Evolutionary conservation across 2,113 vertebrate genomes (phyloP), one percentile per base, ranked within the genome.

Genomic region (Pyrgilauda ruficollis): DNA sequence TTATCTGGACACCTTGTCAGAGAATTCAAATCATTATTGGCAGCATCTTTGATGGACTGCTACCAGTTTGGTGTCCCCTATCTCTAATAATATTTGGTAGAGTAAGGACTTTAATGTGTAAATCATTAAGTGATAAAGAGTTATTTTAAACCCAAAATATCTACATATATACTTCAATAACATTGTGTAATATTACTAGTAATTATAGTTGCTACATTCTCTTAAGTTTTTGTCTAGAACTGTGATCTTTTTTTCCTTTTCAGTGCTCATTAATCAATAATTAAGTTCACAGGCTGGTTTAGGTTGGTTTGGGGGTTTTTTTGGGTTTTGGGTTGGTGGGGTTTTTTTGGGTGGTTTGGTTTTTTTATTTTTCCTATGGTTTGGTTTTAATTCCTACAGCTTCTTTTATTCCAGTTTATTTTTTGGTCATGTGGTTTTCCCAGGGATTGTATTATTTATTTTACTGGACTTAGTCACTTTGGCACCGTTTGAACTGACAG

Each of bases 371-470:
- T n/a, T n/a, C 20, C 21, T 14, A 18, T n/a, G 9, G 13, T 33
- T 39, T 28, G n/a, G 22, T 26, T 90, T 52, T 1, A 23, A 35
- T 72, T 79, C 39, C 33, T 87, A 2, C 55, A 46, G 27, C 15
- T 72, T 28, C 30, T 62, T 22, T 78, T 80, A 87, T 22, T 95
- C n/a, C 94, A 47, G 81, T 90, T 67, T 56, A 19, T 9, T 11
- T 9, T 64, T 89, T 77, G 24, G 19, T 52, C 35, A 9, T 55
- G 33, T 83, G 28, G 10, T 91, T 67, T 89, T 93, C 22, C 41
- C 31, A 86, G 41, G 68, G 63, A 85, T 76, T 69, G 27, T 41
- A 44, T 84, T 90, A 77, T 87, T 94, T 89, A 68, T 93, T 95
- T 94, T 80, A 84, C 56, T 73, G 46, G 33, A 81, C 26, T 41